Percentiles rank a stretch among this genome's conserved stretches.
Conservation (phyloP, 2,888 invertebrate species). For the Pollenia angustigena region DNA sequence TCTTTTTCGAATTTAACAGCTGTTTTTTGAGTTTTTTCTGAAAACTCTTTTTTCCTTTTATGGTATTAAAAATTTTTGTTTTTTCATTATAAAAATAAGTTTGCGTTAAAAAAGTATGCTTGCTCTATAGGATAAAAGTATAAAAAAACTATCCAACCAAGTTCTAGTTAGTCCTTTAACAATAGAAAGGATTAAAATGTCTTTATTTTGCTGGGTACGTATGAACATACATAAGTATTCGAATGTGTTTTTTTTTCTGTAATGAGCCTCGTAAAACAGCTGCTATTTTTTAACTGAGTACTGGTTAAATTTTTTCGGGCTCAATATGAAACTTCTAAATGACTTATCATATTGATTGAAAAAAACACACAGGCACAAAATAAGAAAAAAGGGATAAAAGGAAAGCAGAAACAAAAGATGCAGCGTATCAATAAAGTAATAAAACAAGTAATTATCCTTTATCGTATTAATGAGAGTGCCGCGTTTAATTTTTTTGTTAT, state of each 20-base stretch:
- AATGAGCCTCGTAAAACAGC: constrained; percentile 41
- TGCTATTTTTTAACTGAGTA: constrained; percentile 21
- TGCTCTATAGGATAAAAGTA: constrained; percentile 5
- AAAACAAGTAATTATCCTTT: constrained; percentile 31
- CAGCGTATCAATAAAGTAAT: constrained; percentile 41
- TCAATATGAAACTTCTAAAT: constrained; percentile 56
- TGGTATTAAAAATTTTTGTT: constrained; percentile 26
- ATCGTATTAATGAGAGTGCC: constrained; percentile 17
- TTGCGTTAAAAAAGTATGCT: constrained; percentile 11
- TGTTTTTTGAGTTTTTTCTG: constrained; percentile 5
- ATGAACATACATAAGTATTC: neutral
- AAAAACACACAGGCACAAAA: neutral
- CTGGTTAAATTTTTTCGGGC: constrained; percentile 7
- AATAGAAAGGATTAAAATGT: constrained; percentile 63
- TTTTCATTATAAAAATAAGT: neutral
- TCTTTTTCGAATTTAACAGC: constrained; percentile 7
- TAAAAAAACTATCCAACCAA: constrained; percentile 17
- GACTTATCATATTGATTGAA: constrained; percentile 56
- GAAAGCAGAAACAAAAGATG: neutral
- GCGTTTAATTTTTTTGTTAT: neutral
- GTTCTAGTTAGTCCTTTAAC: neutral
- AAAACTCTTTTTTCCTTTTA: neutral
- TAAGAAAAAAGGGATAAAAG: neutral
- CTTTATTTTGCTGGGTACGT: constrained; percentile 9
- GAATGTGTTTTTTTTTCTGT: neutral